phyloP scores from a whole-genome alignment of 2,888 invertebrate genomes.

The Nomada fucata region DNA sequence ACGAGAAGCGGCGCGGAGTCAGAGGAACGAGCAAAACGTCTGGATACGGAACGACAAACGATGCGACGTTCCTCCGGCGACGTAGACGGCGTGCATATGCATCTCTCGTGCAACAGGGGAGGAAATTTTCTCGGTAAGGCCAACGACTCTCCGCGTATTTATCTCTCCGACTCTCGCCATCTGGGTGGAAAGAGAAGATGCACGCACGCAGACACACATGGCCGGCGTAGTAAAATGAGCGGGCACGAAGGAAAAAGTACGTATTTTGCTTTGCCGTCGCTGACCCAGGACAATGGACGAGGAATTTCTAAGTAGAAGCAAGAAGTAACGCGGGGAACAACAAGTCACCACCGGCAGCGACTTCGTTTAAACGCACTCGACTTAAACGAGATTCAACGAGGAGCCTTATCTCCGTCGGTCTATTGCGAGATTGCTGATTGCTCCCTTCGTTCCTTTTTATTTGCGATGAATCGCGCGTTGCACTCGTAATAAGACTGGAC shows the following conservation, averaged over 20 bases:
- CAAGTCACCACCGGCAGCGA: conserved; percentile 20
- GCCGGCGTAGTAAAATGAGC: not conserved
- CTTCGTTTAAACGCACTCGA: conserved; percentile 53
- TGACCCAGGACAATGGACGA: conserved; percentile 67
- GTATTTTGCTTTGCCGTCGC: conserved; percentile 45
- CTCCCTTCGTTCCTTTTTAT: conserved; percentile 73
- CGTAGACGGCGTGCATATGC: conserved; percentile 64
- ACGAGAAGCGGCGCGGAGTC: not conserved
- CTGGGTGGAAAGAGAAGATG: conserved; percentile 15
- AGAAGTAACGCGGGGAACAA: conserved; percentile 49
- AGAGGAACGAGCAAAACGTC: conserved; percentile 7
- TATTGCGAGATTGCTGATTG: conserved; percentile 71
- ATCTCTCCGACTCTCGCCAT: conserved; percentile 60
- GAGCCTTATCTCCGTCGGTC: conserved; percentile 67
- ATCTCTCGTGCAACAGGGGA: conserved; percentile 60
- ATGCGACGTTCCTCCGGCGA: conserved; percentile 32
- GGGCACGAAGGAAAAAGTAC: conserved; percentile 21
- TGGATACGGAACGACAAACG: not conserved
- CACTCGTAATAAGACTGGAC: conserved; percentile 55
- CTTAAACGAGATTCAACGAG: conserved; percentile 69
- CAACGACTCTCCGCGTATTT: conserved; percentile 70
- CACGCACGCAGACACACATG: not conserved
- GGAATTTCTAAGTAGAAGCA: conserved; percentile 58
- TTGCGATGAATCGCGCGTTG: conserved; percentile 71
- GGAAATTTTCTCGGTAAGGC: conserved; percentile 66